Evolutionary conservation across 2,113 vertebrate genomes (phyloP), one percentile per base, ranked within the genome.

Genomic region (Plestiodon gilberti): DNA sequence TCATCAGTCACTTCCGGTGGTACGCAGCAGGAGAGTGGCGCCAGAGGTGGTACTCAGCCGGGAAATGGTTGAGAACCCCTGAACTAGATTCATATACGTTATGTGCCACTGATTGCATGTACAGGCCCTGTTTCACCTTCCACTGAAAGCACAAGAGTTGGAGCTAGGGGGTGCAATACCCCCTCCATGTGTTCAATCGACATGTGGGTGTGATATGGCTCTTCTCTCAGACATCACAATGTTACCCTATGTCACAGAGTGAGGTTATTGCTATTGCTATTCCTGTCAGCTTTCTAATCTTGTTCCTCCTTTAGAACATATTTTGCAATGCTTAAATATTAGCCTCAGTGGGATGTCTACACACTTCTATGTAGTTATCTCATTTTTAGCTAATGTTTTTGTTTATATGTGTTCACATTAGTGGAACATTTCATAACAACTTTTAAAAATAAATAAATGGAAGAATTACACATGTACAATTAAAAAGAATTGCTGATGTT

Each of bases 391-490:
- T n/a, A n/a, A n/a, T n/a, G n/a, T n/a, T n/a, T n/a, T n/a, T n/a
- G n/a, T n/a, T n/a, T n/a, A n/a, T n/a, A n/a, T n/a, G n/a, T n/a
- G n/a, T n/a, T n/a, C n/a, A 40, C 40, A 73, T 85, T 11, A 22
- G 3, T 6, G 11, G 5, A 82, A 10, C 59, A 52, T 28, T 59
- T 43, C 13, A 25, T 81, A 1, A 4, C 2, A 25, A 0, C 38
- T 83, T 83, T 35, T 4, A 62, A 18, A 64, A n/a, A n/a, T n/a
- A n/a, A n/a, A 48, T 48, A 4, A 28, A 0, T 0, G 25, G 0
- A 59, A 6, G 83, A 30, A 43, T 3, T 0, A 0, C 0, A 0
- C 15, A 0, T 75, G 14, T 76, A 55, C 11, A 0, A 0, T 48
- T 0, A 17, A 1, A 25, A 71, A 35, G 1, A 18, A 5, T 57